Evolutionary conservation across 1,140 invertebrate genomes (phyloP).

Genomic region (Orius insidiosus): DNA sequence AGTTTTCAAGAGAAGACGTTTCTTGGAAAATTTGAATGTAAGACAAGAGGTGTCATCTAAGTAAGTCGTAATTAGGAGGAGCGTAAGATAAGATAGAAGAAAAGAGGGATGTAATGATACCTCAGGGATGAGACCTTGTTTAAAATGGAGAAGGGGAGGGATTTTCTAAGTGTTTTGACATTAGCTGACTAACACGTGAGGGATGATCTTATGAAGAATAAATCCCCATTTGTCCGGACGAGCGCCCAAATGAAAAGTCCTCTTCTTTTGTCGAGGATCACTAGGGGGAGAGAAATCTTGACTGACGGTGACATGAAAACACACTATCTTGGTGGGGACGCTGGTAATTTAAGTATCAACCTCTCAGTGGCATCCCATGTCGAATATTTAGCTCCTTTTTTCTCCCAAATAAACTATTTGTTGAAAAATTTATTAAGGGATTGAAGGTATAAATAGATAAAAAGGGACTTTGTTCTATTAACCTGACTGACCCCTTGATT

Average conservation of each 20-base stretch:
- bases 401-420: neutral
- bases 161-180: neutral
- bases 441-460: too few relatives aligned
- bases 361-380: neutral
- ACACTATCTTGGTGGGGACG: conserved; percentile 6
- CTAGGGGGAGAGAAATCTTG: neutral
- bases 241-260: conserved; percentile 8
- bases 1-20: neutral
- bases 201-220: conserved; percentile 5
- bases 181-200: conserved; percentile 5
- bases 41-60: neutral
- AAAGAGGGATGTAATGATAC: neutral
- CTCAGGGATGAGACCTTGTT: too few relatives aligned
- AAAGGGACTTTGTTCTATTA: neutral
- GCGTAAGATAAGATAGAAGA: neutral
- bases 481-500: neutral
- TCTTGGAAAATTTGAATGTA: neutral
- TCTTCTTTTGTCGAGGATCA: neutral
- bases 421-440: neutral
- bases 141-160: too few relatives aligned
- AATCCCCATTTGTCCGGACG: conserved; percentile 10
- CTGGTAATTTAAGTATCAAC: neutral
- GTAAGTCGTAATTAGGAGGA: neutral
- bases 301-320: conserved; percentile 11
- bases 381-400: neutral